Conservation (phyloP, 2,113 vertebrate species). For the Edolisoma coerulescens region DNA sequence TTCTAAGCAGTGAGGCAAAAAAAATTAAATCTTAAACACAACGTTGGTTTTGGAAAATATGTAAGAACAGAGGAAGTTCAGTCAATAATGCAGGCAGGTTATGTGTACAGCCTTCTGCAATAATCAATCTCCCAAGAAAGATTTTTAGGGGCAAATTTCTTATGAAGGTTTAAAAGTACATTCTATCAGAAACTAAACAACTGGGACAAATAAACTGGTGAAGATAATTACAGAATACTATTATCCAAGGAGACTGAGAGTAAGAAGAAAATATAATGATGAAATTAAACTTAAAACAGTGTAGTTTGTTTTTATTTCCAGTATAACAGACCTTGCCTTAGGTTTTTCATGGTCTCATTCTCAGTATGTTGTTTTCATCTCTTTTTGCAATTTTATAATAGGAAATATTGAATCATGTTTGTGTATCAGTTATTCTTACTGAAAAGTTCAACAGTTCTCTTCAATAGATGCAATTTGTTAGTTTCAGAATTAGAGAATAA, state of each 20-base stretch:
- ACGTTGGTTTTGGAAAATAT: neutral
- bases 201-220: neutral
- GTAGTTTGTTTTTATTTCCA: neutral
- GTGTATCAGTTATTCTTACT: neutral
- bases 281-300: neutral
- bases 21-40: neutral
- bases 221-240: neutral
- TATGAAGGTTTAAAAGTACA: neutral
- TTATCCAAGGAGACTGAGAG: neutral
- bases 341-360: neutral
- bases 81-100: neutral
- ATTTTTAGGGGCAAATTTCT: neutral
- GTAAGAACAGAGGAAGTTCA: neutral
- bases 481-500: neutral
- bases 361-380: neutral
- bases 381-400: neutral
- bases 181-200: neutral
- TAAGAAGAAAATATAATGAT: neutral
- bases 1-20: neutral
- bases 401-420: neutral
- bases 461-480: neutral
- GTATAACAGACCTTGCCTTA: neutral
- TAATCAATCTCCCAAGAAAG: neutral
- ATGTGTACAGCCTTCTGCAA: neutral
- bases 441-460: neutral